Evolutionary conservation across 2,888 invertebrate genomes (phyloP), one percentile per base, ranked within the genome.

Genomic region (Yponomeuta sedellus): DNA sequence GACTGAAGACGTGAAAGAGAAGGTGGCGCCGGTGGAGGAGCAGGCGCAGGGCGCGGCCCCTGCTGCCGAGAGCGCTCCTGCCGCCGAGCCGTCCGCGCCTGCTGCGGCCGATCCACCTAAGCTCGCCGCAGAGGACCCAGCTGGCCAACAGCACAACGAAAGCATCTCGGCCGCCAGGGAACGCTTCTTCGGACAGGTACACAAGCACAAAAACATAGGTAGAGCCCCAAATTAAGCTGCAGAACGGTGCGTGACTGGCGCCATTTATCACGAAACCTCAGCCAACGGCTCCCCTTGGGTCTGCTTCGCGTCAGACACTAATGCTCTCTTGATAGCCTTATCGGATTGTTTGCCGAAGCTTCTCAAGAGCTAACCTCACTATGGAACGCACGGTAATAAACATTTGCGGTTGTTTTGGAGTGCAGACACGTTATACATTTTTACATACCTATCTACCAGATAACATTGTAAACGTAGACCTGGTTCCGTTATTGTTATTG

Each of bases 151-250:
- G 44, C 80, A 78, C 22, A 80, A 75, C 69, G 87, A 89, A 73
- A 87, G 83, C 73, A 86, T 86, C 75, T 85, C 91, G 28, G 82
- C 80, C 64, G 91, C 91, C 22, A 80, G 91, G 71, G 90, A 90
- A 75, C 83, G 90, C 69, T 91, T 91, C 78, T 90, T 91, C 70
- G 82, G 82, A 73, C 86, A 90, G 91, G 91, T 90, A 69, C 34
- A 22, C 19, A 0, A n/a, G 12, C 25, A 22, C 25, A 11, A 59
- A 19, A 59, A 59, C 20, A 16, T 52, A 16, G 44, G 44, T 52
- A 52, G 44, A 52, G 44, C 44, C 3, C 5, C 5, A 52, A 12
- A 44, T 44, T 12, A 12, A 44, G 44, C 44, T 12, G 11, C 44
- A 6, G 44, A 44, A 12, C 44, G 5, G 16, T 52, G 44, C 44